Evolutionary conservation across 2,888 invertebrate genomes (phyloP), one percentile per base, ranked within the genome.

Genomic region (Lydus trimaculatus): DNA sequence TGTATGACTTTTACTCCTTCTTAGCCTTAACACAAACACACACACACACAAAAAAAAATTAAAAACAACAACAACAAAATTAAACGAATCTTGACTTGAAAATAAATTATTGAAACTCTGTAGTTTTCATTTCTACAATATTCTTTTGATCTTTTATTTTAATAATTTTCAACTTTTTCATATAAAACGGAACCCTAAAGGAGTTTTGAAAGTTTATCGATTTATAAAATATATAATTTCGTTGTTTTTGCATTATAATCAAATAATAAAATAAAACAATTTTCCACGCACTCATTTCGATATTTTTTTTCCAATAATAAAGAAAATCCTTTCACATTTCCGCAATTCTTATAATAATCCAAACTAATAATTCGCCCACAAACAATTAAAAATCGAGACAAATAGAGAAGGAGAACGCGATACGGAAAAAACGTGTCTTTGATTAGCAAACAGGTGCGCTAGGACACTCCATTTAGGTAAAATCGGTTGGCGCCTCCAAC

Each of bases 401-500:
- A 17, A n/a, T 17, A 8, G 17, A 1, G n/a, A 36, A 33, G 5
- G 36, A 15, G 36, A 43, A 6, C 17, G 43, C 17, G 43, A 43
- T 43, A 43, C 36, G 36, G 36, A 64, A 61, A 72, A 75, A 77
- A 76, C 75, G 73, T 76, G 75, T 74, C 72, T 73, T 75, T 69
- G 73, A 43, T 7, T n/a, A 36, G 73, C 75, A 75, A 76, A 67
- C 77, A 79, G 77, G 78, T 79, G 43, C 17, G 78, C 76, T 76
- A 76, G 76, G 78, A 76, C 78, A 80, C 80, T 79, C 81, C 81
- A 77, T 80, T 79, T 81, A 79, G 78, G 77, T 77, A 75, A 73
- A 77, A 75, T 69, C 74, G 75, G 73, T 75, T 79, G 81, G 81
- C 80, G 80, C 81, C 80, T 68, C 71, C 71, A 71, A 73, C 80